Conservation (phyloP, 2,888 invertebrate genomes). For the Laspeyria flexula region DNA sequence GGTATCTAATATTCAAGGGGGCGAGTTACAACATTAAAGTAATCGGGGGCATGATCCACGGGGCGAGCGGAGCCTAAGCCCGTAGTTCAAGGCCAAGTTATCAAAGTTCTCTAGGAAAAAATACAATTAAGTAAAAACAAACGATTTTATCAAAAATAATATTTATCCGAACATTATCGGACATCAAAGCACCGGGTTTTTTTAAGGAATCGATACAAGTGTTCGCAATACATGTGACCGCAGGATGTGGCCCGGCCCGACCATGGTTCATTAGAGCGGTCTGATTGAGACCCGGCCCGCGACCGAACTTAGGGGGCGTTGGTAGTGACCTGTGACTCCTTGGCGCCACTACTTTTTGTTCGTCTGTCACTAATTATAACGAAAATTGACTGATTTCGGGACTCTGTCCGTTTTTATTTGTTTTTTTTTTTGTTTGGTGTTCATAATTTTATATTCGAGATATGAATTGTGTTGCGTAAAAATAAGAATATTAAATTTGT, state of each 20-base stretch:
- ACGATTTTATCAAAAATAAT: background rate
- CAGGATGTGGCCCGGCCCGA: conserved; percentile 52
- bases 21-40: too few relatives aligned
- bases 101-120: too few relatives aligned
- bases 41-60: too few relatives aligned
- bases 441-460: background rate
- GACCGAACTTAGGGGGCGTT: conserved; percentile 29
- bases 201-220: conserved; percentile 7
- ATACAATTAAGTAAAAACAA: background rate
- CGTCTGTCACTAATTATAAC: conserved; percentile 51
- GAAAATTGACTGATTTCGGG: conserved; percentile 18
- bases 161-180: background rate
- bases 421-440: background rate
- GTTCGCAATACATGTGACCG: conserved; percentile 13
- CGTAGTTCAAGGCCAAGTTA: too few relatives aligned
- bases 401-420: conserved; percentile 14
- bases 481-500: too few relatives aligned
- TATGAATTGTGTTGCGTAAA: too few relatives aligned
- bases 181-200: conserved; percentile 22
- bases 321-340: conserved; percentile 71
- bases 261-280: conserved; percentile 66
- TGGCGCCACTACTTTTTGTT: conserved; percentile 68
- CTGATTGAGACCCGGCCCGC: conserved; percentile 37
- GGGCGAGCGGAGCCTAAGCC: too few relatives aligned
- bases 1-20: too few relatives aligned